These are phyloP conservation scores for Boulengerochromis microlepis DNA, from an alignment of 2,113 vertebrate species.

Conservation along the genomic window DNA sequence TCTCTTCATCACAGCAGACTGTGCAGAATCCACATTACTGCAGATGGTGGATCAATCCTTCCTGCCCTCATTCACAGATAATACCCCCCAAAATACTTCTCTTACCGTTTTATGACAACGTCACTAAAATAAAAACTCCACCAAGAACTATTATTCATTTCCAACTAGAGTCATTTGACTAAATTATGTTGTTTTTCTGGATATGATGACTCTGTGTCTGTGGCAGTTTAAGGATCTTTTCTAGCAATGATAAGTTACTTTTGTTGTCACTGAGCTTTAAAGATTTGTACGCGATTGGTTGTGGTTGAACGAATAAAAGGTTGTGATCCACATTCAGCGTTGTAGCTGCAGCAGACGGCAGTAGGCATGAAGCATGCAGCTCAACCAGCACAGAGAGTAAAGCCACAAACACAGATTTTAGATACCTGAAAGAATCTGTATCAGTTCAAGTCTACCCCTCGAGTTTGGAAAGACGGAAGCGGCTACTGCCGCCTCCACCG, in stretches of 20 bases:
- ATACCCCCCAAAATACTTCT: background rate
- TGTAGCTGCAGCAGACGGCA: background rate
- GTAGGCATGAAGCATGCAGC: rapidly evolving
- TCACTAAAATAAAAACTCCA: rapidly evolving
- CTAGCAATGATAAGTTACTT: rapidly evolving
- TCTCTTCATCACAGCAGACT: background rate
- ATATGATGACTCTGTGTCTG: background rate
- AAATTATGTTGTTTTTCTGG: background rate
- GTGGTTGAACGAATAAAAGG: background rate
- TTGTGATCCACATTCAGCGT: background rate
- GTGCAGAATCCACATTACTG: rapidly evolving
- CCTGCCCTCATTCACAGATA: background rate
- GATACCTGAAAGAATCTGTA: background rate
- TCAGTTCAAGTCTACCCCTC: background rate
- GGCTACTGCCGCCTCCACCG: rapidly evolving
- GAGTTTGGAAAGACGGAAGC: rapidly evolving
- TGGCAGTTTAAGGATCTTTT: background rate
- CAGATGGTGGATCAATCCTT: background rate
- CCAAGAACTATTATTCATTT: background rate
- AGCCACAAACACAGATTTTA: background rate
- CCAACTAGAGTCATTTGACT: background rate
- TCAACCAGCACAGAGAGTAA: background rate
- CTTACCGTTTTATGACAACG: background rate
- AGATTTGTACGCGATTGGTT: background rate
- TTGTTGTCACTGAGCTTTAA: background rate